Percentiles rank a stretch among this genome's conserved stretches.
These are phyloP conservation scores for Anisognathus igniventris DNA, from an alignment of 2,797 vertebrate genomes.

Conservation along the genomic window DNA sequence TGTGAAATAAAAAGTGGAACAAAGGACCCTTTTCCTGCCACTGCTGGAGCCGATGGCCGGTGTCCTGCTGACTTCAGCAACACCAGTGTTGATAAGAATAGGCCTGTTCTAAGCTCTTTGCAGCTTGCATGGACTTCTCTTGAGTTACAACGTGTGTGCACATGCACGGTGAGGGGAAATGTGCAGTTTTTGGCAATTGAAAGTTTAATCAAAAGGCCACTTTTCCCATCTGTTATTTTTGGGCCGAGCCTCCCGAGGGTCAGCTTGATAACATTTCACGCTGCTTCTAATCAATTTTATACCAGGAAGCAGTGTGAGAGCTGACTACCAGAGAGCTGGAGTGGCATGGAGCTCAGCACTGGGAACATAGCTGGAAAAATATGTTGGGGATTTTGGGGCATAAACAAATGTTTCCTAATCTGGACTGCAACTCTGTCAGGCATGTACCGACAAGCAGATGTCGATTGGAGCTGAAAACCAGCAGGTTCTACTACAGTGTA, in stretches of 20 bases:
- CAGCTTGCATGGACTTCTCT: background rate
- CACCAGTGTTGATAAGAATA: background rate
- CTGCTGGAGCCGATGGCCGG: background rate
- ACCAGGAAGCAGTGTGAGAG: slow-evolving; percentile 47
- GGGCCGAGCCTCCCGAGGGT: slow-evolving; percentile 46
- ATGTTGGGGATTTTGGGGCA: slow-evolving; percentile 67
- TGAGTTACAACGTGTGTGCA: background rate
- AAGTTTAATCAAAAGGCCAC: slow-evolving; percentile 66
- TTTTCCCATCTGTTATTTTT: slow-evolving; percentile 55
- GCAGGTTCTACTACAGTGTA: slow-evolving; percentile 65
- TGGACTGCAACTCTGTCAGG: slow-evolving; percentile 71
- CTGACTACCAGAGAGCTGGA: slow-evolving; percentile 40
- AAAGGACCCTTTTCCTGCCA: slow-evolving; percentile 18
- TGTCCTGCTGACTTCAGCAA: slow-evolving; percentile 38
- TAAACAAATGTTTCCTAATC: slow-evolving; percentile 73
- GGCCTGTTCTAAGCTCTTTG: background rate
- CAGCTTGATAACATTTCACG: slow-evolving; percentile 53
- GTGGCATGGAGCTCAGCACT: slow-evolving; percentile 36
- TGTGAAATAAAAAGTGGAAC: slow-evolving; percentile 25
- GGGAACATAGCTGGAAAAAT: slow-evolving; percentile 54
- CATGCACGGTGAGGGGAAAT: slow-evolving; percentile 9
- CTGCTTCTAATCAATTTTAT: slow-evolving; percentile 68
- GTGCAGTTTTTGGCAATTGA: slow-evolving; percentile 28
- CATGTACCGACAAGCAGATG: slow-evolving; percentile 62
- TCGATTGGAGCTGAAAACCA: slow-evolving; percentile 68